Percentiles rank a stretch among this genome's conserved stretches.
Conservation (phyloP, 1,140 invertebrate species). For the Bombus sibiricus region DNA sequence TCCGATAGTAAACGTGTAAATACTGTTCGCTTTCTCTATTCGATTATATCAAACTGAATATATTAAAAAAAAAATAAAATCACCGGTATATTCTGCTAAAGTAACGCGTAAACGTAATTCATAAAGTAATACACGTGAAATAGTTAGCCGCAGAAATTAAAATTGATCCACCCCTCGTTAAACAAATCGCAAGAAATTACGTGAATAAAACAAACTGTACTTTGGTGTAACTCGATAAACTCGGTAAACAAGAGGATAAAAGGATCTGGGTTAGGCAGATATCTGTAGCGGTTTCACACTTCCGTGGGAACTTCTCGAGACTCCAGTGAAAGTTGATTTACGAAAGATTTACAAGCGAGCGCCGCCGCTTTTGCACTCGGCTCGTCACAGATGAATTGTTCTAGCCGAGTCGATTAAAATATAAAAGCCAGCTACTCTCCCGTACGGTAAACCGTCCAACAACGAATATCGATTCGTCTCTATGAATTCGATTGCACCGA, state of each 20-base stretch:
- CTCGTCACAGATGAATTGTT: slow-evolving; percentile 40
- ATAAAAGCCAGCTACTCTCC: background rate
- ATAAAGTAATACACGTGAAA: background rate
- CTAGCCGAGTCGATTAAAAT: background rate
- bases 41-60: too few relatives aligned
- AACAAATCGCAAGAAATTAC: background rate
- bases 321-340: slow-evolving; percentile 39
- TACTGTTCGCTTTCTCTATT: too few relatives aligned
- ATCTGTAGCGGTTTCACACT: background rate
- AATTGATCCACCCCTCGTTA: background rate
- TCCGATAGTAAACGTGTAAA: too few relatives aligned
- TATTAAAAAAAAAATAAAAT: too few relatives aligned
- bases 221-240: background rate
- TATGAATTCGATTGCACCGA: background rate
- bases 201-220: background rate
- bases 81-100: too few relatives aligned
- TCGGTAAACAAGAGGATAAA: background rate
- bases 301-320: background rate
- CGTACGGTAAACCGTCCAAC: background rate
- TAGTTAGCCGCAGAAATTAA: background rate
- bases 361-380: slow-evolving; percentile 4
- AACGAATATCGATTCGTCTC: slow-evolving; percentile 18
- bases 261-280: background rate
- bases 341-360: slow-evolving; percentile 7
- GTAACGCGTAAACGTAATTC: background rate